Conservation (phyloP, 2,888 invertebrate species). For the Watsonalla cultraria region DNA sequence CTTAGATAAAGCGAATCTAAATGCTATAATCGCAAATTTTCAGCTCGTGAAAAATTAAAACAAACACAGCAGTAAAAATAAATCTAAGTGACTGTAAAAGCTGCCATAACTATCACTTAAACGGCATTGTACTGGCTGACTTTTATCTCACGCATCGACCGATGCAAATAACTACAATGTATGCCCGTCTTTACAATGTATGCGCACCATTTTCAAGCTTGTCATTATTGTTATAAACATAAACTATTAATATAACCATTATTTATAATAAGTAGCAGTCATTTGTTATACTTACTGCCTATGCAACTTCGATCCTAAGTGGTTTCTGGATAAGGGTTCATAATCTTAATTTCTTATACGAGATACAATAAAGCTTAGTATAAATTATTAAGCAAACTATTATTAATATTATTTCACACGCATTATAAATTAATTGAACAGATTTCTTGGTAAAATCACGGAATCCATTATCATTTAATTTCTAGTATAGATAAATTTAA, state of each 20-base stretch:
- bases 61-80: slow-evolving; percentile 78
- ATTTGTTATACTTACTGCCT: too few relatives aligned
- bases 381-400: too few relatives aligned
- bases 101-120: slow-evolving; percentile 79
- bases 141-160: slow-evolving; percentile 54
- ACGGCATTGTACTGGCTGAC: slow-evolving; percentile 62
- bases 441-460: too few relatives aligned
- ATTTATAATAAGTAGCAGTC: too few relatives aligned
- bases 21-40: slow-evolving; percentile 62
- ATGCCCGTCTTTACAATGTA: slow-evolving; percentile 32
- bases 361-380: too few relatives aligned
- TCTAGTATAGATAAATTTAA: too few relatives aligned
- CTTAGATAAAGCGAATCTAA: slow-evolving; percentile 47
- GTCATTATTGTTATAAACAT: slow-evolving; percentile 9
- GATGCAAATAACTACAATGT: slow-evolving; percentile 56
- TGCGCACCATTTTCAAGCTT: slow-evolving; percentile 32
- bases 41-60: slow-evolving; percentile 72
- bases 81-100: slow-evolving; percentile 79
- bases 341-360: too few relatives aligned
- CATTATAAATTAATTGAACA: too few relatives aligned
- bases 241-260: slow-evolving; percentile 15
- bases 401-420: too few relatives aligned
- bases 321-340: too few relatives aligned
- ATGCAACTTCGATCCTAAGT: too few relatives aligned
- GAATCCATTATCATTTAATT: too few relatives aligned